Percentiles rank a stretch among this genome's conserved stretches.
phyloP scores from a whole-genome alignment of 1,140 invertebrate genomes.

The Drosophila fuyamai region DNA sequence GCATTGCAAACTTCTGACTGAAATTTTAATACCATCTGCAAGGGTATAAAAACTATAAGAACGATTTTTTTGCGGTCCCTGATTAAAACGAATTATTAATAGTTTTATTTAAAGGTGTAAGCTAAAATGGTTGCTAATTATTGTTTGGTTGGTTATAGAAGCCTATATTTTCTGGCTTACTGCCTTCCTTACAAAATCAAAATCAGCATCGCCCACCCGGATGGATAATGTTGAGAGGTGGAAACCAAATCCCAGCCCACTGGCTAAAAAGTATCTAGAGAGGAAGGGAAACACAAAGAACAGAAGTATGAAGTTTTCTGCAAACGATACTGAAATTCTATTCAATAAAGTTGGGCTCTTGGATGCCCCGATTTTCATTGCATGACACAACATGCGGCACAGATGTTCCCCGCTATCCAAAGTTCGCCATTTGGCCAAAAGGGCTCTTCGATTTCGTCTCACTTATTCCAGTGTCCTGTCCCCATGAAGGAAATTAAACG shows the following conservation, averaged over 20 bases:
- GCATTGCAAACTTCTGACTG: no score
- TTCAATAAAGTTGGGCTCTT: constrained; percentile 58
- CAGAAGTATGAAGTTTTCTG: constrained; percentile 51
- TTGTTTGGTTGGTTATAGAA: no score
- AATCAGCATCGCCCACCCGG: no score
- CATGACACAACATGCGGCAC: constrained; percentile 16
- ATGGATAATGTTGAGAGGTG: constrained; percentile 1
- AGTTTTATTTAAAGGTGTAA: no score
- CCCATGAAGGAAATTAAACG: constrained; percentile 61
- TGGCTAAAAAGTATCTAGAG: constrained; percentile 3
- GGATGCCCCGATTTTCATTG: constrained; percentile 27
- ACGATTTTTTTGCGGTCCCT: background rate
- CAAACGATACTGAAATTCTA: constrained; percentile 52
- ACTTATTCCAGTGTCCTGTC: constrained; percentile 37
- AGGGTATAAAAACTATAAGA: no score
- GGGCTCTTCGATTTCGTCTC: constrained; percentile 52
- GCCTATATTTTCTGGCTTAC: no score
- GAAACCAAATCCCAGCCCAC: constrained; percentile 3
- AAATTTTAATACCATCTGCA: no score
- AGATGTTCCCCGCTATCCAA: constrained; percentile 17
- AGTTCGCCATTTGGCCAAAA: constrained; percentile 6
- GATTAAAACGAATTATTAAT: no score
- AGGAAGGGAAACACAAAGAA: constrained; percentile 6
- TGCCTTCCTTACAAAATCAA: no score
- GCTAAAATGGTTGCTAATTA: no score